Base-by-base conservation (phyloP, 1,140 invertebrate genomes). In the Polypedilum pembai region DNA sequence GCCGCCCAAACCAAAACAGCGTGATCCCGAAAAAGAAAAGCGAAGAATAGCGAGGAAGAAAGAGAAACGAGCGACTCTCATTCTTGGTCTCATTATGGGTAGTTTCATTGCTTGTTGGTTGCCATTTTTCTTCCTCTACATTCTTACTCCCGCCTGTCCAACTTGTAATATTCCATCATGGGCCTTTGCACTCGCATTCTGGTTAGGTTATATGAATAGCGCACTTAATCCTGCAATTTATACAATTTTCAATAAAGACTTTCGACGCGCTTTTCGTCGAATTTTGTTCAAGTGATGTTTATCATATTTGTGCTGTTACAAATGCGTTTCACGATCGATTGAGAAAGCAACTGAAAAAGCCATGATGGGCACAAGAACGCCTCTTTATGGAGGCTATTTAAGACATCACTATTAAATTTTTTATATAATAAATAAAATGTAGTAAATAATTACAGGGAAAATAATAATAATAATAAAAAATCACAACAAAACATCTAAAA, bases 171-270 rank as follows among this genome's bases (percentile, higher is more conserved):
- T 96, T 79, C 92, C 92, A 0, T 86, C 86, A 0, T 88, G 90
- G 76, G 94, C 94, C 1, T 99, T 99, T 81, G 92, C 94, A 40
- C 90, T 98, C 75, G 95, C 96, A 65, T 99, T 99, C 83, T 99
- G 98, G 98, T 85, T 99, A 21, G 98, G 98, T 20, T 99, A 99
- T 83, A 95, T 96, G 88, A 99, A 99, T 84, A 69, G 96, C 40
- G 96, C 96, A 45, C 87, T 98, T 40, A 99, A 99, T 85, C 97
- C 96, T 15, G 93, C 98, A 77, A 98, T 98, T 77, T 98, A 98
- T 84, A 98, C 96, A 72, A 98, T 98, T 79, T 99, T 98, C 85
- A 99, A 99, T 84, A 94, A 98, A 84, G 98, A 99, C 85, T 99
- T 99, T 84, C 88, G 96, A 75, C 88, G 92, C 79, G 96, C 96